Percentiles rank a stretch among this genome's conserved stretches.
Evolutionary conservation across 2,113 vertebrate species (phyloP).

Genomic region (cat (Felis catus)): F.catus_Fca126_mat1.0 CM031412.1:127010501-127011000

Average conservation of each 20-base stretch:
- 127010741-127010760: background rate
- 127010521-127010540: background rate
- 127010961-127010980: background rate
- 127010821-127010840: background rate
- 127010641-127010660: background rate
- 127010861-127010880: background rate
- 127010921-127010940: background rate
- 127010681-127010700: background rate
- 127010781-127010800: background rate
- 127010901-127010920: background rate
- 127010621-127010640: background rate
- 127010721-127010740: background rate
- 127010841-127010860: background rate
- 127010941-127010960: slow-evolving; percentile 12
- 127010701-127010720: background rate
- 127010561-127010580: background rate
- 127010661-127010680: background rate
- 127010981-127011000: background rate
- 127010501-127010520: background rate
- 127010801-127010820: background rate
- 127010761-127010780: slow-evolving; percentile 7
- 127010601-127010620: background rate
- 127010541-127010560: slow-evolving; percentile 27
- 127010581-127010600: background rate
- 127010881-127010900: background rate